Percentiles rank a stretch among this genome's conserved stretches.
phyloP scores from a whole-genome alignment of 2,797 vertebrate species.

The Falco cherrug region DNA sequence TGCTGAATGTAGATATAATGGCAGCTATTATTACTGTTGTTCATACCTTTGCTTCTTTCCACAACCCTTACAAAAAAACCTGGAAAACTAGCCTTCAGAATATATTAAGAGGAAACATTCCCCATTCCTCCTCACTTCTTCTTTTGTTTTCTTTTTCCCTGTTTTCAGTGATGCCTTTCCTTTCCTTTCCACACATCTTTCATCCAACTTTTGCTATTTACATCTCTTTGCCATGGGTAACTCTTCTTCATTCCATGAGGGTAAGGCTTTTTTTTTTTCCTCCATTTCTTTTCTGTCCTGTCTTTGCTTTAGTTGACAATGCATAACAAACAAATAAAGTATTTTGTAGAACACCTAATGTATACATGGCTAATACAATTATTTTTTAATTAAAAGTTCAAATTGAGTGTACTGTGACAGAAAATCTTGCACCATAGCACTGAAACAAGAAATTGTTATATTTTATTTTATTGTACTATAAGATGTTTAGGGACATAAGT shows the following conservation, averaged over 20 bases:
- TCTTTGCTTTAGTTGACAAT: constrained; percentile 10
- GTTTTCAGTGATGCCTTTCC: constrained; percentile 74
- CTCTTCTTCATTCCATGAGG: constrained; percentile 73
- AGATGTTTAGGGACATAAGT: not conserved
- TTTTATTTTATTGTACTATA: not conserved
- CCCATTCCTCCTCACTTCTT: constrained; percentile 60
- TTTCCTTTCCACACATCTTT: constrained; percentile 75
- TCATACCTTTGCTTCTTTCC: constrained; percentile 12
- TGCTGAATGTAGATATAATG: not conserved
- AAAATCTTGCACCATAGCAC: not conserved
- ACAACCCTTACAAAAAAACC: not conserved
- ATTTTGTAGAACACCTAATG: not conserved
- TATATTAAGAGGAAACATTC: constrained; percentile 5
- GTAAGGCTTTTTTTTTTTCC: constrained; percentile 58
- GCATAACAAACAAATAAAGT: not conserved
- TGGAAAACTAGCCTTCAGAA: not conserved
- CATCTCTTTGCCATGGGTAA: constrained; percentile 72
- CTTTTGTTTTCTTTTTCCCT: constrained; percentile 58
- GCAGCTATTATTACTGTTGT: not conserved
- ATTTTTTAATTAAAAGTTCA: not conserved
- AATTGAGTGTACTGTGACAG: not conserved
- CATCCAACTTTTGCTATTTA: constrained; percentile 73
- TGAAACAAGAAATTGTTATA: not conserved
- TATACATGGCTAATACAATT: not conserved
- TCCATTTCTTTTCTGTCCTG: constrained; percentile 44